A percentile compares a stretch with the other conserved stretches of the same genome.
These are phyloP conservation scores for Marronus borbonicus DNA, from an alignment of 2,888 invertebrate species.

Conservation along the genomic window DNA sequence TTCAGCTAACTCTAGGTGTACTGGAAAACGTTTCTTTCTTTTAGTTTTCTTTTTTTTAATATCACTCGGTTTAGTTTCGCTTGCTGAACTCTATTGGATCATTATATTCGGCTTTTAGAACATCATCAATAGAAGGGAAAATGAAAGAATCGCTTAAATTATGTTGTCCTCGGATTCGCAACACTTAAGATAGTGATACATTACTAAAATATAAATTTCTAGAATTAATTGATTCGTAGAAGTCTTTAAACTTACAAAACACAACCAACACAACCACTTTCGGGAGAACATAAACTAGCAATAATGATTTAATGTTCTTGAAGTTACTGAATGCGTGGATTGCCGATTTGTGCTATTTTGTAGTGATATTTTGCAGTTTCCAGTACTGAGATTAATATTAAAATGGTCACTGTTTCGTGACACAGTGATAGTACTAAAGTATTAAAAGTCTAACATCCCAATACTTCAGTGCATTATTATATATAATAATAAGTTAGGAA, in stretches of 20 bases:
- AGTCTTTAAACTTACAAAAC: too few relatives aligned
- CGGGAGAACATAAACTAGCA: neutral
- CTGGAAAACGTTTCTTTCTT: conserved; percentile 60
- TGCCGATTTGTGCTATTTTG: conserved; percentile 38
- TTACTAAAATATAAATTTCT: neutral
- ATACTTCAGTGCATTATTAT: conserved; percentile 72
- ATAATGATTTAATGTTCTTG: conserved; percentile 27
- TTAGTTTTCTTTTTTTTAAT: conserved; percentile 34
- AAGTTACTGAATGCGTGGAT: conserved; percentile 1
- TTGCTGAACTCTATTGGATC: conserved; percentile 23
- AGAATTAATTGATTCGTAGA: too few relatives aligned
- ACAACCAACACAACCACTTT: neutral
- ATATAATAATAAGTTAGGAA: conserved; percentile 70
- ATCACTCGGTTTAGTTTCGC: conserved; percentile 43
- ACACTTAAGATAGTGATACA: neutral
- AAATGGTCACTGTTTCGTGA: conserved; percentile 67
- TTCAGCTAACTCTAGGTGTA: conserved; percentile 69
- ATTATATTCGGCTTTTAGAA: conserved; percentile 15
- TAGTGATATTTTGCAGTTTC: conserved; percentile 55
- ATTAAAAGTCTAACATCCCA: conserved; percentile 72
- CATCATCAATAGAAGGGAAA: conserved; percentile 1
- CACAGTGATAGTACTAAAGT: conserved; percentile 71
- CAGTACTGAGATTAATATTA: conserved; percentile 69
- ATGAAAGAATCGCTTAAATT: too few relatives aligned
- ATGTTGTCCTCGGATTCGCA: too few relatives aligned